Evolutionary conservation across 2,113 vertebrate species (phyloP).

Genomic region (Orthonyx spaldingii): DNA sequence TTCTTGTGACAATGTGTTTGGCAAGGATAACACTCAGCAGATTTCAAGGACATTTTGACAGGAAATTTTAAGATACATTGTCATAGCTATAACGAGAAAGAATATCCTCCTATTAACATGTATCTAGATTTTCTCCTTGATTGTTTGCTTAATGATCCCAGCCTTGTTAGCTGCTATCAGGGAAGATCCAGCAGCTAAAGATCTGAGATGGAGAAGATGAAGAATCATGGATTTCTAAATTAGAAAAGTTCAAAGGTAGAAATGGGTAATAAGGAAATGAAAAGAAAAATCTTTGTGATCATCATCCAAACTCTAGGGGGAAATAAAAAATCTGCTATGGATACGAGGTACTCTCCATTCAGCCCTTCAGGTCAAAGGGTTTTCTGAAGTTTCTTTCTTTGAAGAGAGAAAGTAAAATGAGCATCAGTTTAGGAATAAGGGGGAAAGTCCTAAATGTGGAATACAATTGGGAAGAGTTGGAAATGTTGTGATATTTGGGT

Average conservation of each 20-base stretch:
- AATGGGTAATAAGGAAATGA: conserved; percentile 12
- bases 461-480: neutral
- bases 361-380: neutral
- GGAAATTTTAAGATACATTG: conserved; percentile 1
- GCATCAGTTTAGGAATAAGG: neutral
- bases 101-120: conserved; percentile 16
- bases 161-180: neutral
- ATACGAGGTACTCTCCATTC: neutral
- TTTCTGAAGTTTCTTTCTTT: neutral
- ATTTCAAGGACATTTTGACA: conserved; percentile 57
- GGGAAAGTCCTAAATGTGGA: neutral
- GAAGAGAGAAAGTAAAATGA: neutral
- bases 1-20: conserved; percentile 35
- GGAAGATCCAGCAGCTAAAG: conserved; percentile 1
- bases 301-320: neutral
- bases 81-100: conserved; percentile 8
- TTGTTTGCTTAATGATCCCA: conserved; percentile 41
- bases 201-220: neutral
- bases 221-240: conserved; percentile 23
- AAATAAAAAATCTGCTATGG: neutral
- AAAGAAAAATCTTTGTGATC: conserved; percentile 45
- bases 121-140: conserved; percentile 41
- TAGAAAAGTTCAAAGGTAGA: conserved; percentile 31
- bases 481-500: neutral
- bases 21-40: conserved; percentile 23